These are phyloP conservation scores for Pocillopora grandis DNA, from an alignment of 92 coral and sea anemone genomes.

Conservation along the genomic window DNA sequence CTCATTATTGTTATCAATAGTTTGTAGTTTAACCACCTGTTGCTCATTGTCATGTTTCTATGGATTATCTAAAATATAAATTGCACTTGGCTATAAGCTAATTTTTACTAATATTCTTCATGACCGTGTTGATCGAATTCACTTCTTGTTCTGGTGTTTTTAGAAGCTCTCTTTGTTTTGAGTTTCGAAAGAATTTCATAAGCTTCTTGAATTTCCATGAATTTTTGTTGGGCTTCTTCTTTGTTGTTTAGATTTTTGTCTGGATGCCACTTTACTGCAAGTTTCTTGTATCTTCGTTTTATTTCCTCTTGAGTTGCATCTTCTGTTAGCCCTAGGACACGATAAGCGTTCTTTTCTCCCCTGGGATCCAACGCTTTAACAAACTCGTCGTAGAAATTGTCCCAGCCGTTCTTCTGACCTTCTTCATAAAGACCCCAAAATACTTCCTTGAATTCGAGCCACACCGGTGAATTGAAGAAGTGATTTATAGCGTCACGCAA, in stretches of 20 bases:
- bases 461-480: slow-evolving; percentile 96
- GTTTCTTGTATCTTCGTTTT: slow-evolving; percentile 82
- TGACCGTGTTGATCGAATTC: slow-evolving; percentile 64
- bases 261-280: slow-evolving; percentile 96
- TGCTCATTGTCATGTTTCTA: slow-evolving; percentile 12
- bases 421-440: slow-evolving; percentile 83
- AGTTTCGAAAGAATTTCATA: slow-evolving; percentile 90
- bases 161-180: slow-evolving; percentile 76
- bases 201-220: slow-evolving; percentile 97
- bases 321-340: slow-evolving; percentile 81
- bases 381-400: slow-evolving; percentile 94
- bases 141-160: slow-evolving; percentile 69
- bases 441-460: slow-evolving; percentile 93
- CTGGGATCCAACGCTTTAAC: slow-evolving; percentile 97
- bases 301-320: slow-evolving; percentile 89
- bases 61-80: slow-evolving; percentile 10
- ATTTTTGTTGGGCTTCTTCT: slow-evolving; percentile 83
- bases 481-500: slow-evolving; percentile 92
- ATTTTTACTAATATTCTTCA: slow-evolving; percentile 55
- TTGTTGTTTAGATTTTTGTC: slow-evolving; percentile 77
- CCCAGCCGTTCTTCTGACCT: slow-evolving; percentile 97
- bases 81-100: not conserved
- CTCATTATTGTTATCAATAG: slow-evolving; percentile 11
- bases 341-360: slow-evolving; percentile 97
- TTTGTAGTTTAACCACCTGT: slow-evolving; percentile 22